Conservation (phyloP, 1,140 invertebrate genomes). For the Eubasilissa regina region DNA sequence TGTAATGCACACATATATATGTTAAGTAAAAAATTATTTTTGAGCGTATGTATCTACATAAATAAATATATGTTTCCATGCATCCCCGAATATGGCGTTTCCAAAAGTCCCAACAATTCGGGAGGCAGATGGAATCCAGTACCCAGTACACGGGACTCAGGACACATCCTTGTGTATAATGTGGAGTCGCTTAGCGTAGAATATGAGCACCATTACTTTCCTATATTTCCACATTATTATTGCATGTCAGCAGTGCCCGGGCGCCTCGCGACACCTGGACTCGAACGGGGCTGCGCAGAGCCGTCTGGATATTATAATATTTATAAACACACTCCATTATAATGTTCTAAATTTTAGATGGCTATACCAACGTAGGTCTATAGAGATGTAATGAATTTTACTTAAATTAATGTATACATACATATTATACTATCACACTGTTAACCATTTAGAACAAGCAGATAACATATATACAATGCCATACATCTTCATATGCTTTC, state of each 20-base stretch:
- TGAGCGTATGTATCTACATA: no score
- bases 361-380: background rate
- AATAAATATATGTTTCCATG: no score
- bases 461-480: no score
- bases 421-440: no score
- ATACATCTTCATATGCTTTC: no score
- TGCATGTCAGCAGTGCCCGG: constrained; percentile 49
- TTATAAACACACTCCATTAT: constrained; percentile 33
- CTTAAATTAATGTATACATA: background rate
- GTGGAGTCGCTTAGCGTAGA: constrained; percentile 49
- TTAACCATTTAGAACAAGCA: background rate
- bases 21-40: no score
- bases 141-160: no score
- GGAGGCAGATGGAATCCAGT: no score
- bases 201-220: constrained; percentile 58
- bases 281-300: constrained; percentile 28
- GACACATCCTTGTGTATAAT: background rate
- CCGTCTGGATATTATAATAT: constrained; percentile 24
- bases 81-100: no score
- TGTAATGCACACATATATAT: no score
- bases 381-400: no score
- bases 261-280: constrained; percentile 54
- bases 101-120: no score
- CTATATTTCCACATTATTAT: constrained; percentile 59
- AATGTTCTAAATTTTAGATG: constrained; percentile 22